phyloP scores from a whole-genome alignment of 2,888 invertebrate genomes.

The Ligdia adustata region DNA sequence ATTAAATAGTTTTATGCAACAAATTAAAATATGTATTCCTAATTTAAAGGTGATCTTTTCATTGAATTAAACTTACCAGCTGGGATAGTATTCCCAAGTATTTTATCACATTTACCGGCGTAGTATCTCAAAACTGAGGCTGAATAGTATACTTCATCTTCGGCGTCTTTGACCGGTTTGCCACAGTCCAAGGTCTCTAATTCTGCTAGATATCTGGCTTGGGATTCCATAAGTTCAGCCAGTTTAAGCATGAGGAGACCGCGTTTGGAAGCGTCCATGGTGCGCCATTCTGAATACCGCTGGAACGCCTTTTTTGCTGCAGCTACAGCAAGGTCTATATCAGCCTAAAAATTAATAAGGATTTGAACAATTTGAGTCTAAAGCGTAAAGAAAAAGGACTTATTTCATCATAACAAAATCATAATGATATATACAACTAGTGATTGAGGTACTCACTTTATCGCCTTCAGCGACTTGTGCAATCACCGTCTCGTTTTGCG shows the following conservation, averaged over 20 bases:
- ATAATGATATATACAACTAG: no score
- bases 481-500: conserved; percentile 89
- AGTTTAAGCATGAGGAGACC: conserved; percentile 88
- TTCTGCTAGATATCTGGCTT: conserved; percentile 89
- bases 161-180: conserved; percentile 91
- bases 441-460: conserved; percentile 80
- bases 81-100: conserved; percentile 90
- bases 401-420: no score
- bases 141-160: conserved; percentile 87
- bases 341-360: conserved; percentile 87
- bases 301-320: conserved; percentile 92
- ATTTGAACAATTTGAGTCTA: no score
- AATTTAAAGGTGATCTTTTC: no score
- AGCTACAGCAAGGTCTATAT: conserved; percentile 91
- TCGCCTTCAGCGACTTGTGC: conserved; percentile 91
- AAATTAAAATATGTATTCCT: no score
- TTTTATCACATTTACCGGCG: conserved; percentile 97
- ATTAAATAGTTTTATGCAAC: no score
- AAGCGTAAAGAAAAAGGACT: no score
- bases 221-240: conserved; percentile 91
- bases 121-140: conserved; percentile 90
- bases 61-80: conserved; percentile 66
- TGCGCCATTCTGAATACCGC: conserved; percentile 89
- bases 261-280: conserved; percentile 91
- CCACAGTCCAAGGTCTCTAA: conserved; percentile 98